Conservation (phyloP, 1,140 invertebrate genomes). For the Heliconius congener region DNA sequence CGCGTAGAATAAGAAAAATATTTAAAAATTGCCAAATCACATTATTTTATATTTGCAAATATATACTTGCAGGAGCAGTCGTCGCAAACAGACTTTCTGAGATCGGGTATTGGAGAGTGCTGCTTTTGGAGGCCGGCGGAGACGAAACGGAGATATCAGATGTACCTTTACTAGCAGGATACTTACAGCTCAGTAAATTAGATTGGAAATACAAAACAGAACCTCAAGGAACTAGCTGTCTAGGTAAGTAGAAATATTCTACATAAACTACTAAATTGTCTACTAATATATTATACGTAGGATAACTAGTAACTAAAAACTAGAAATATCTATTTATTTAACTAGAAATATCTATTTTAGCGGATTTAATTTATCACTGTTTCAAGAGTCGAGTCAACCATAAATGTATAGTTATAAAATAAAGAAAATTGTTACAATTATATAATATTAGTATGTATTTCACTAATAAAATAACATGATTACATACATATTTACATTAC, state of each 20-base stretch:
- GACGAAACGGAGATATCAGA: constrained; percentile 95
- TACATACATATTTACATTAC: too few species aligned
- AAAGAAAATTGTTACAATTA: too few species aligned
- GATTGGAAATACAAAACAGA: constrained; percentile 97
- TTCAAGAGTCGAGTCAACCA: too few species aligned
- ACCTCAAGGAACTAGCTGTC: constrained; percentile 90
- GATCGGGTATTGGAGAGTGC: constrained; percentile 90
- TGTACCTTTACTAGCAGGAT: constrained; percentile 92
- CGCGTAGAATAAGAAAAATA: neutral
- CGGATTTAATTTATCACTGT: too few species aligned
- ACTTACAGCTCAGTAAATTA: constrained; percentile 91
- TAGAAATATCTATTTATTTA: too few species aligned
- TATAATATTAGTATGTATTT: too few species aligned
- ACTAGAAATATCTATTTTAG: too few species aligned
- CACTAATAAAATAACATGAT: too few species aligned
- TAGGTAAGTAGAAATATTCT: constrained; percentile 81
- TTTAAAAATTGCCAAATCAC: neutral
- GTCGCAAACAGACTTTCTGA: constrained; percentile 92
- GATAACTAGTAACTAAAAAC: too few species aligned
- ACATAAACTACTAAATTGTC: neutral
- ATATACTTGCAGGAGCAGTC: constrained; percentile 86
- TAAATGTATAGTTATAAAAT: too few species aligned
- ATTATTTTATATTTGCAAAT: constrained; percentile 2
- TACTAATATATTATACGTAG: too few species aligned
- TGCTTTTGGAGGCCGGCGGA: constrained; percentile 94